Evolutionary conservation across 2,797 vertebrate species (phyloP), one percentile per base, ranked within the genome.

Genomic region (Lerista edwardsae): DNA sequence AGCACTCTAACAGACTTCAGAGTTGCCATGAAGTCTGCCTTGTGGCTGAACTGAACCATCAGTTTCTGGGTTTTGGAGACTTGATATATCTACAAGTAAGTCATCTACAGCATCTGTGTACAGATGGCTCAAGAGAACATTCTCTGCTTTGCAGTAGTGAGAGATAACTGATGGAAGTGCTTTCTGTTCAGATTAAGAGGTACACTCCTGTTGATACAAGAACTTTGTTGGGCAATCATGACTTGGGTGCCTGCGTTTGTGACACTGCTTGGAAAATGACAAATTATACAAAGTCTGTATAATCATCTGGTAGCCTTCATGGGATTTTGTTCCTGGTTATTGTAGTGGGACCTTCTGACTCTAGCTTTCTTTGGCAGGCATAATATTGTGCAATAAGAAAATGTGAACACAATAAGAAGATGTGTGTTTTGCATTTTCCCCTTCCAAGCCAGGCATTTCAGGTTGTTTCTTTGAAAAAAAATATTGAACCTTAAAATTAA

Each of bases 341-440:
- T 59, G 17, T 68, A 9, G 1, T 34, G 25, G 6, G 86, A 75
- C 71, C 71, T 27, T 86, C 62, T 51, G 80, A 75, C 82, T 69
- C 75, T 64, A 69, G 15, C 57, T 80, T 44, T 75, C n/a, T 57
- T 80, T 80, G 73, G 57, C 57, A 86, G n/a, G 11, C 29, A 61
- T 1, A 8, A 74, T 36, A 73, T 62, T 14, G 64, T 41, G 47
- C 27, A 85, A 91, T 77, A 76, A 69, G 86, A 64, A 80, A 29
- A 89, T 75, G 80, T 80, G 72, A n/a, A 51, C 19, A 65, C 64
- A 85, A 91, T 77, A 76, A 69, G 86, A 64, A 80, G 34, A 89
- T 75, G 80, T 80, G 72, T 0, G 0, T 0, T 1, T 69, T 87
- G 84, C 39, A 86, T 78, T 91, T 93, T 92, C 69, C 89, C 84